Conservation (phyloP, 2,797 vertebrate species). For the Fundulus diaphanus region DNA sequence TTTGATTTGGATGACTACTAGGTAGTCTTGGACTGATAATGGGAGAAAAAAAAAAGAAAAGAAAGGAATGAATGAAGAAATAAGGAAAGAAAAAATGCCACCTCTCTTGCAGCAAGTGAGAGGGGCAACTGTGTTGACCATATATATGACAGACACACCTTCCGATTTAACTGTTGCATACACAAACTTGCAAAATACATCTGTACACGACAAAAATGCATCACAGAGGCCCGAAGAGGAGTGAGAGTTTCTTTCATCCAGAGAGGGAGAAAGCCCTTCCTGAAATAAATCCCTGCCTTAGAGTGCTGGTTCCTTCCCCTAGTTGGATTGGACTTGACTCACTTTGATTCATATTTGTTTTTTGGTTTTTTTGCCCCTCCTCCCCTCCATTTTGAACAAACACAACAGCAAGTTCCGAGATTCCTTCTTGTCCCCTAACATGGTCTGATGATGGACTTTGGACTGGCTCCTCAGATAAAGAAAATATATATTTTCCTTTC, state of each 20-base stretch:
- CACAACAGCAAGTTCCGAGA: conserved; percentile 87
- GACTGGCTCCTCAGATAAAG: conserved; percentile 77
- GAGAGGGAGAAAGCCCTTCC: conserved; percentile 80
- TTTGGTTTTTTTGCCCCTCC: conserved; percentile 47
- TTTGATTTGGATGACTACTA: conserved; percentile 99
- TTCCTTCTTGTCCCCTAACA: conserved; percentile 74
- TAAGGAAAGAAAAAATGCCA: conserved; percentile 81
- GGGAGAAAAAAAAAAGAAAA: conserved; percentile 70
- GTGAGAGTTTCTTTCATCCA: conserved; percentile 79
- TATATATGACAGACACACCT: conserved; percentile 79
- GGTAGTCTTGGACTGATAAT: conserved; percentile 91
- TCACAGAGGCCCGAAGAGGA: conserved; percentile 80
- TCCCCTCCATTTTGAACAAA: conserved; percentile 81
- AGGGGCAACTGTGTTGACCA: conserved; percentile 77
- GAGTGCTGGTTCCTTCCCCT: conserved; percentile 84
- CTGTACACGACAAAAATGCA: conserved; percentile 73
- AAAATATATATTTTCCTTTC: conserved; percentile 82
- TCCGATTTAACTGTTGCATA: conserved; percentile 78
- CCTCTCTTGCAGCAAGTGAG: conserved; percentile 84
- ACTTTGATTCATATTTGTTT: conserved; percentile 71
- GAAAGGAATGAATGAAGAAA: conserved; percentile 86
- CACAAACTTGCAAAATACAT: conserved; percentile 76
- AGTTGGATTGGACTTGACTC: conserved; percentile 84
- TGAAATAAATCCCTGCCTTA: conserved; percentile 85
- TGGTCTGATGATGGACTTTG: conserved; percentile 81